Conservation (phyloP, 2,888 invertebrate genomes). For the Eristalis arbustorum region DNA sequence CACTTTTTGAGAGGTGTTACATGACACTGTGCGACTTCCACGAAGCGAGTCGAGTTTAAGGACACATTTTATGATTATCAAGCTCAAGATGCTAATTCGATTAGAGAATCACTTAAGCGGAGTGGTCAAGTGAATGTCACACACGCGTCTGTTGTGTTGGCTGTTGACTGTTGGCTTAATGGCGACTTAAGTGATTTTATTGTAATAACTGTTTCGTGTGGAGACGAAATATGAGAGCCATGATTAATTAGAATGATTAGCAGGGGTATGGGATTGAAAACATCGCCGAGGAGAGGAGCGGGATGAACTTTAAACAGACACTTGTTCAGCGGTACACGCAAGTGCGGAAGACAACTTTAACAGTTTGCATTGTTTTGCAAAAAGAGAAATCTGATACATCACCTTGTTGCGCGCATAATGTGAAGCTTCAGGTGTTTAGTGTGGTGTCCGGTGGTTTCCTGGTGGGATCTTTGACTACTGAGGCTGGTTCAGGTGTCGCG, state of each 20-base stretch:
- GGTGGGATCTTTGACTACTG: not conserved
- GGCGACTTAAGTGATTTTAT: constrained; percentile 22
- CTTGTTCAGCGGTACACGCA: not conserved
- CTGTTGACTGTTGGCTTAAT: constrained; percentile 3
- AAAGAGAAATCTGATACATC: not conserved
- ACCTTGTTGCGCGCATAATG: not conserved
- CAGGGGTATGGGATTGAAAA: not conserved
- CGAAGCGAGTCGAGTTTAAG: constrained; percentile 33
- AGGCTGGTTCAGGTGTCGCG: not conserved
- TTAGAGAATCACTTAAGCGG: constrained; percentile 8
- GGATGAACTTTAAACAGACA: not conserved
- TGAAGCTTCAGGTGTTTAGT: not conserved
- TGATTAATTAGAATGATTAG: constrained; percentile 46
- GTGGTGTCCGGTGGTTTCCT: not conserved
- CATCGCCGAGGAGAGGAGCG: not conserved
- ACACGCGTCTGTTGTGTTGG: not conserved
- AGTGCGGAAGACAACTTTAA: not conserved
- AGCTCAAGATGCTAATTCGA: constrained; percentile 47
- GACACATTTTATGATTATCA: constrained; percentile 55
- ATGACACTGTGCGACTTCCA: constrained; percentile 30
- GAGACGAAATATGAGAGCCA: constrained; percentile 26
- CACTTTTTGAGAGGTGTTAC: constrained; percentile 55
- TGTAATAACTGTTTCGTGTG: constrained; percentile 25
- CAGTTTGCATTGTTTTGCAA: not conserved
- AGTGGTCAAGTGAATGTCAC: not conserved